A percentile compares a stretch with the other conserved stretches of the same genome.
These are phyloP conservation scores for Ispidina picta DNA, from an alignment of 2,797 vertebrate species.

Conservation along the genomic window DNA sequence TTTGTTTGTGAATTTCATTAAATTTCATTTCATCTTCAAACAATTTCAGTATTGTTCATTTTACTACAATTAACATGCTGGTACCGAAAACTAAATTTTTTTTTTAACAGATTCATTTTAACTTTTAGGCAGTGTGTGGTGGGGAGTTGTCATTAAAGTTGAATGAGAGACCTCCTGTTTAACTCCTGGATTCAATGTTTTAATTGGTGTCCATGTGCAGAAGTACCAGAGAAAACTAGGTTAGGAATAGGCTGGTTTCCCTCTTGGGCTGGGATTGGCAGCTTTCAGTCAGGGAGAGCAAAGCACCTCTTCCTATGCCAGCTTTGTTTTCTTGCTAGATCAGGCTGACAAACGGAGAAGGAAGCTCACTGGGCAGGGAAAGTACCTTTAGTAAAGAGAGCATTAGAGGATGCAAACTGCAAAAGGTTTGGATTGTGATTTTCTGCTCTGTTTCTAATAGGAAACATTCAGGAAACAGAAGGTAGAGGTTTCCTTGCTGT, in stretches of 20 bases:
- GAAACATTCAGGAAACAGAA: neutral
- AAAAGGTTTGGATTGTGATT: neutral
- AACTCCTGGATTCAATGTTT: constrained; percentile 66
- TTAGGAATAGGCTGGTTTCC: constrained; percentile 43
- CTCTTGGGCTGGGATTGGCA: neutral
- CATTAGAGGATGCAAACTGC: accelerated
- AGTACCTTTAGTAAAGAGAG: neutral
- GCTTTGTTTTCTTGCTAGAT: constrained; percentile 38
- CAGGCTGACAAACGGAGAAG: neutral
- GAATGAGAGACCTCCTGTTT: constrained; percentile 72
- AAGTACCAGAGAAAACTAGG: constrained; percentile 65
- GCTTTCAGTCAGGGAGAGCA: neutral
- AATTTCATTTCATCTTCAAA: constrained; percentile 83
- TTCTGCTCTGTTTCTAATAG: neutral
- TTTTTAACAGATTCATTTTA: constrained; percentile 59
- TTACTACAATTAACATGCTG: constrained; percentile 80
- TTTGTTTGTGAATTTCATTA: constrained; percentile 86
- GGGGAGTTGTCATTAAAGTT: constrained; percentile 50
- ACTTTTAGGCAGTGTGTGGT: constrained; percentile 65
- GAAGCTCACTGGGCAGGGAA: neutral
- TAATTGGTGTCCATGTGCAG: constrained; percentile 64
- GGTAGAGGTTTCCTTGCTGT: neutral
- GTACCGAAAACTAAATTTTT: constrained; percentile 61
- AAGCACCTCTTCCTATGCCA: neutral
- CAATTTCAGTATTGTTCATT: constrained; percentile 81